phyloP scores from a whole-genome alignment of 2,888 invertebrate species.

The Synanthedon andrenaeformis region DNA sequence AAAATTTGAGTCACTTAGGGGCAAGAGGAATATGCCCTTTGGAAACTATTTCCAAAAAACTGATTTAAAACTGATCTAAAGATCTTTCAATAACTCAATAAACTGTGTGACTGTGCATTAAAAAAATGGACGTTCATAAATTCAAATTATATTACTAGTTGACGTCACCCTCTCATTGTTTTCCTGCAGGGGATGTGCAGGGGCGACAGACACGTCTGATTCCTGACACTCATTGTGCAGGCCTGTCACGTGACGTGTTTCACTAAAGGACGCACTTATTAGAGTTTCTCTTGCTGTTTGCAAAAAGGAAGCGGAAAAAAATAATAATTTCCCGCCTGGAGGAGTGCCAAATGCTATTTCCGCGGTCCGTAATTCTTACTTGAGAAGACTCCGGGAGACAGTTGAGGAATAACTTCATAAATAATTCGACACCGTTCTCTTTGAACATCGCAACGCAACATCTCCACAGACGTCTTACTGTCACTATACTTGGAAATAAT shows the following conservation, averaged over 20 bases:
- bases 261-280: slow-evolving; percentile 9
- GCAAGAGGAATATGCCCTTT: too few relatives aligned
- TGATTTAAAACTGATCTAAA: too few relatives aligned
- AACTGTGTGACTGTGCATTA: too few relatives aligned
- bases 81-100: too few relatives aligned
- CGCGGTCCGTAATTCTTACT: slow-evolving; percentile 18
- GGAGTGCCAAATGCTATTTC: slow-evolving; percentile 26
- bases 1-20: too few relatives aligned
- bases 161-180: too few relatives aligned
- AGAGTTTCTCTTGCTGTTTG: slow-evolving; percentile 6
- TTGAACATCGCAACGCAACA: slow-evolving; percentile 7
- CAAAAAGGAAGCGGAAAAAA: slow-evolving; percentile 16
- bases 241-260: slow-evolving; percentile 5
- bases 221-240: not conserved
- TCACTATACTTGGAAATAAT: not conserved
- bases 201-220: too few relatives aligned
- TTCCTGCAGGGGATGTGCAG: too few relatives aligned
- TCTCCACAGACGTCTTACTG: not conserved
- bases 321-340: slow-evolving; percentile 27
- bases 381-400: slow-evolving; percentile 17
- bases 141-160: too few relatives aligned
- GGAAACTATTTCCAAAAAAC: too few relatives aligned
- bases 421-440: slow-evolving; percentile 27
- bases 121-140: too few relatives aligned
- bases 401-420: slow-evolving; percentile 29